Evolutionary conservation across 2,113 vertebrate genomes (phyloP).

Genomic region (Semicossyphus pulcher): DNA sequence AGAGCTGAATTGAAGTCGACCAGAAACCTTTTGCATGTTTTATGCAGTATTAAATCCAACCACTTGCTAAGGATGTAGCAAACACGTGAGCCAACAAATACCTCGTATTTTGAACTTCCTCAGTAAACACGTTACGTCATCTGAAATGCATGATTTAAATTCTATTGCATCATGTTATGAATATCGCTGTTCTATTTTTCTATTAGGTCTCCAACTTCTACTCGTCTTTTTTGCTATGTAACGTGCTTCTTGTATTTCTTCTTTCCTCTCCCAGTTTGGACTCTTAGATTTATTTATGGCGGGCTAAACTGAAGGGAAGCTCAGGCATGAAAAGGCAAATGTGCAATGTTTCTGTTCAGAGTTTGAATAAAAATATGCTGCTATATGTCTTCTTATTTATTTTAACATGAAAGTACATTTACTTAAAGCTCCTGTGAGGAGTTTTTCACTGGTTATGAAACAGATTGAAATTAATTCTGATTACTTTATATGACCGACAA

Average conservation of each 20-base stretch:
- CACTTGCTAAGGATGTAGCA: slow-evolving; percentile 82
- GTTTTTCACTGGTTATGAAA: too few species aligned
- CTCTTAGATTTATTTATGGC: slow-evolving; percentile 55
- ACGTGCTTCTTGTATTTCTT: slow-evolving; percentile 70
- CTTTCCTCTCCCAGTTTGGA: slow-evolving; percentile 63
- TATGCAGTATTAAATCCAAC: slow-evolving; percentile 72
- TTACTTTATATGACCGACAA: too few species aligned
- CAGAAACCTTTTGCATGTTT: slow-evolving; percentile 78
- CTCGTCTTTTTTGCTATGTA: slow-evolving; percentile 64
- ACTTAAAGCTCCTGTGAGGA: too few species aligned
- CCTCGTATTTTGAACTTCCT: slow-evolving; percentile 75
- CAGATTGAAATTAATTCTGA: too few species aligned
- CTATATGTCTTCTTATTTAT: slow-evolving; percentile 49
- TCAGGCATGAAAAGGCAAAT: slow-evolving; percentile 83
- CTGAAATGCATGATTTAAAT: slow-evolving; percentile 74
- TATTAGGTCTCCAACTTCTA: slow-evolving; percentile 67
- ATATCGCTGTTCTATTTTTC: slow-evolving; percentile 78
- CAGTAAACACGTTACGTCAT: slow-evolving; percentile 70
- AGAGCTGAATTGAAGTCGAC: slow-evolving; percentile 60
- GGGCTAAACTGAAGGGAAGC: slow-evolving; percentile 66
- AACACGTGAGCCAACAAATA: slow-evolving; percentile 77
- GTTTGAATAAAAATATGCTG: slow-evolving; percentile 82
- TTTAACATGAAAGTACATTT: background rate
- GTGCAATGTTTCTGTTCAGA: slow-evolving; percentile 80
- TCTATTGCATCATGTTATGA: slow-evolving; percentile 80